Percentiles rank a stretch among this genome's conserved stretches.
Evolutionary conservation across 2,797 vertebrate genomes (phyloP).

Genomic region (Podargus strigoides): DNA sequence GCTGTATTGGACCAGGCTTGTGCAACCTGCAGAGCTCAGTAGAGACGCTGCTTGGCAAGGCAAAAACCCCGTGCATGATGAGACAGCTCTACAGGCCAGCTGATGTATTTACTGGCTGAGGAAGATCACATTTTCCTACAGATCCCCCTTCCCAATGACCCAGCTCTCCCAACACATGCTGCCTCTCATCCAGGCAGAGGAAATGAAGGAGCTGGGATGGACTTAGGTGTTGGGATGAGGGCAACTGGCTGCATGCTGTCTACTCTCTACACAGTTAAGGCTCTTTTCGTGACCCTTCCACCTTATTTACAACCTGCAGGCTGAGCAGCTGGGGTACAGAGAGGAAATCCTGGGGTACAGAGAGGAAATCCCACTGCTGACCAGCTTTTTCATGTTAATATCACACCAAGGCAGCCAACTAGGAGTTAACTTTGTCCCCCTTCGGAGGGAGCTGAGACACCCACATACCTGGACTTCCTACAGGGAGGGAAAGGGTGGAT

Average conservation of each 20-base stretch:
- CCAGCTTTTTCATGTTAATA: background rate
- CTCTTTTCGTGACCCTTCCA: background rate
- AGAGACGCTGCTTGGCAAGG: background rate
- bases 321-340: background rate
- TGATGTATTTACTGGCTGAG: too few relatives aligned
- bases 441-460: background rate
- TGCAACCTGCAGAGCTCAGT: background rate
- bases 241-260: fast-evolving
- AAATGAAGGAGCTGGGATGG: background rate
- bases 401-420: background rate
- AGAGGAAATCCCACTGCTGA: background rate
- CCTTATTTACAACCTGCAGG: background rate
- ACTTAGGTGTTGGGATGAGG: background rate
- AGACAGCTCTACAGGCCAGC: background rate
- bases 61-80: background rate
- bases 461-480: background rate
- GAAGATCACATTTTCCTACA: background rate
- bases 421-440: background rate
- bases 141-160: background rate
- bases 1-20: background rate
- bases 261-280: background rate
- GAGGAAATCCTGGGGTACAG: background rate
- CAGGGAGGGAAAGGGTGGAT: background rate
- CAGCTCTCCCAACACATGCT: background rate
- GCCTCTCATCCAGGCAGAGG: background rate